Conservation (phyloP, 1,140 invertebrate species). For the Octopus bimaculoides region DNA sequence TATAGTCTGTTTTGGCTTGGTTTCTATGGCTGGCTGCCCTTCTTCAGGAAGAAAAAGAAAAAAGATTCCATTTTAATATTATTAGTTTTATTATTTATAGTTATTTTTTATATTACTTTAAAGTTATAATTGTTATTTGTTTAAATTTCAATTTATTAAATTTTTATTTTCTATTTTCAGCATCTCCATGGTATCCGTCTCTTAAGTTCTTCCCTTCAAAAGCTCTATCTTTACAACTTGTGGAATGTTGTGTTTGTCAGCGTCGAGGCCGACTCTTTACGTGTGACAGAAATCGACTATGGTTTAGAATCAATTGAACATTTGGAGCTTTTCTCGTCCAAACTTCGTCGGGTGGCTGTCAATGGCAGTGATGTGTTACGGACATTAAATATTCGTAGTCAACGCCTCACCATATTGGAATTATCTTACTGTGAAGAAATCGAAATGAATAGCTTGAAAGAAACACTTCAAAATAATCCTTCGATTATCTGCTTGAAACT, state of each 20-base stretch:
- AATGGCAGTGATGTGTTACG: constrained; percentile 42
- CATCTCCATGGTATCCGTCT: constrained; percentile 46
- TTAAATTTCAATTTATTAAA: background rate
- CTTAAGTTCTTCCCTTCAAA: constrained; percentile 40
- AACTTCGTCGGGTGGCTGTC: constrained; percentile 32
- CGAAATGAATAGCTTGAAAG: constrained; percentile 37
- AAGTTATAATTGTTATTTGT: no score
- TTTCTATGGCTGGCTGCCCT: no score
- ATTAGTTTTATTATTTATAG: no score
- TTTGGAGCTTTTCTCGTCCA: constrained; percentile 34
- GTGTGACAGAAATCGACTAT: constrained; percentile 39
- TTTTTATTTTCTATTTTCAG: constrained; percentile 28
- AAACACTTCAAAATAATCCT: constrained; percentile 34
- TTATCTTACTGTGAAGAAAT: constrained; percentile 44
- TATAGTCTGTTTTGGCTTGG: no score
- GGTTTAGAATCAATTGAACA: constrained; percentile 48
- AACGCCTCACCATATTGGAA: constrained; percentile 37
- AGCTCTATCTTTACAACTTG: constrained; percentile 45
- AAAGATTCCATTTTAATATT: no score
- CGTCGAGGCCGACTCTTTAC: constrained; percentile 33
- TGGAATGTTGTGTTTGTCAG: constrained; percentile 49
- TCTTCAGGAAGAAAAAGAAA: no score
- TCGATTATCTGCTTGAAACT: constrained; percentile 35
- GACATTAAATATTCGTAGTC: constrained; percentile 38
- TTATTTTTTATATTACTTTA: no score